Base-by-base conservation (phyloP, 1,140 invertebrate genomes). In the Paraescarpia echinospica region DNA sequence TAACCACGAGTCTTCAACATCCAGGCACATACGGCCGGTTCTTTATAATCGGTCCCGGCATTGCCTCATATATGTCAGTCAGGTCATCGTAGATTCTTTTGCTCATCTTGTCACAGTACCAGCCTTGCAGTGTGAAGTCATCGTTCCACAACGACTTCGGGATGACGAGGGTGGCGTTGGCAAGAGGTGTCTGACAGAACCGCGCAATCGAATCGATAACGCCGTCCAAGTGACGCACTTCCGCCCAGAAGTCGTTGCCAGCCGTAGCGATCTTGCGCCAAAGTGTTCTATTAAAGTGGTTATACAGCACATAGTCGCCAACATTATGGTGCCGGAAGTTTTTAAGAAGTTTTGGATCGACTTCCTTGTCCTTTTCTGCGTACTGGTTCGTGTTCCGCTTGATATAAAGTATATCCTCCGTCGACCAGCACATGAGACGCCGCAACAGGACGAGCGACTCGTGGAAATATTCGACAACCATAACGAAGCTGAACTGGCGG, bases 391-490 rank as follows among this genome's bases (percentile, higher is more conserved):
- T 31, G 91, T 91, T 91, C 14, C 33, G 34, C 9, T 31, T 22
- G n/a, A 94, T 34, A 91, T 94, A 95, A 0, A 96, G 93, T 8
- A 97, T 94, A 93, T 97, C 95, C 77, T 96, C 95, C 18, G 96
- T 92, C 33, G 95, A 94, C 97, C 97, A 97, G 92, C 96, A 96
- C 89, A 97, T 95, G 9, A 96, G 93, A 91, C 97, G 94, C 35
- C 94, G 95, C 59, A 97, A 94, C 18, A 97, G 94, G 77, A 97
- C 95, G n/a, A 97, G 93, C 0, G 96, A 97, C 93, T 97, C 96
- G 92, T 97, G 96, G 94, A 97, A 96, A 93, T 96, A 95, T 93
- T 97, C 97, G 1, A 96, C 94, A 33, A 97, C 96, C 95, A 97
- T 96, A 33, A 97, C 95, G n/a, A 90, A 22, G n/a, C 35, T 34